Base-by-base conservation (phyloP, 2,888 invertebrate genomes). In the Sphaeridia pumilis region DNA sequence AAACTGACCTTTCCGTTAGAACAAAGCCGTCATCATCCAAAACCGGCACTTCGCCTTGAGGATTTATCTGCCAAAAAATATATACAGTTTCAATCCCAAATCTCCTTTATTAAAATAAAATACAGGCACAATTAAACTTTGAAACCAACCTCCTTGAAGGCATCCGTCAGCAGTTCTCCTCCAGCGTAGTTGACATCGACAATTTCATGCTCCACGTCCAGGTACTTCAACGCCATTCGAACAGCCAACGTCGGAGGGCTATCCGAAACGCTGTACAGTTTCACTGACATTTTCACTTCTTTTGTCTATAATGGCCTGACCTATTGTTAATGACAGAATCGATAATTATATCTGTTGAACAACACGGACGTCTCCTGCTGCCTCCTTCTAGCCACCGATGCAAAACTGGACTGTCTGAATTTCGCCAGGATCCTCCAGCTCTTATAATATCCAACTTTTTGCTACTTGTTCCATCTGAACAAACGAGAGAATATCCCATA, bases 221-320 rank as follows among this genome's bases (percentile, higher is more conserved):
- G 70, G 25, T 76, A 76, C 59, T 80, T 78, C 12, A 86, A 69
- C 2, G 78, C 76, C 74, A 82, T 82, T 34, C 80, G 74, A 46
- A 84, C 84, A 4, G 83, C 81, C 54, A 84, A 69, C 4, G 84
- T 84, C 46, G 85, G 85, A 2, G 85, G 85, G 1, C 85, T 84
- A 72, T 85, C 84, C 3, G 81, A 81, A 48, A 85, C 81, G 44
- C 78, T 76, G 66, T 84, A 85, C 41, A 86, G 69, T 67, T 82
- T 84, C 68, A 85, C 47, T 25, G 65, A 59, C 67, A 67, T 67
- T 28, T 22, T 55, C 42, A 12, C n/a, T 17, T 17, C 12, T 38
- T 7, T 38, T 38, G n/a, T n/a, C n/a, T n/a, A n/a, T n/a, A n/a
- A n/a, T n/a, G n/a, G n/a, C n/a, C n/a, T n/a, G n/a, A n/a, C n/a